Conservation (phyloP, 2,113 vertebrate genomes). For the Ranitomeya variabilis region DNA sequence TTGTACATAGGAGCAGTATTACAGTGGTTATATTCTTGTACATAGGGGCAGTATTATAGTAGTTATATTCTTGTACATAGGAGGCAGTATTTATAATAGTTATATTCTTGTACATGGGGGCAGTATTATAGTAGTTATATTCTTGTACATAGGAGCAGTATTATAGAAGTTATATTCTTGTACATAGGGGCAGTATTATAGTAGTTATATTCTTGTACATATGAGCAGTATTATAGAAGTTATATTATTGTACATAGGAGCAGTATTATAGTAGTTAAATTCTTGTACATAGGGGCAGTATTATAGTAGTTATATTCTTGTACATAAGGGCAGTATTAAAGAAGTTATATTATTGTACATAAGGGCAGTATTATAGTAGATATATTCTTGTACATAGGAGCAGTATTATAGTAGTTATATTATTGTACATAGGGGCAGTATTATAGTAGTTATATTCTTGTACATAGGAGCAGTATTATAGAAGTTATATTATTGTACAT, state of each 20-base stretch:
- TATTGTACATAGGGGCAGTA: neutral
- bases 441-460: conserved; percentile 6
- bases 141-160: conserved; percentile 1
- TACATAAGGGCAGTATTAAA: too few species aligned
- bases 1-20: neutral
- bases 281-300: neutral
- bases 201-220: conserved; percentile 1
- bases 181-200: neutral
- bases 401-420: neutral
- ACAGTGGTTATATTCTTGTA: conserved; percentile 6
- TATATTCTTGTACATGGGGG: neutral
- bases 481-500: neutral
- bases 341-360: too few species aligned
- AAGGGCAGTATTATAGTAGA: too few species aligned
- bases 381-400: too few species aligned
- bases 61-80: neutral
- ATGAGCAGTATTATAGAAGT: neutral
- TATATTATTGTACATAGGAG: neutral
- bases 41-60: neutral
- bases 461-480: neutral
- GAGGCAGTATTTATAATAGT: neutral
- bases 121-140: conserved; percentile 5
- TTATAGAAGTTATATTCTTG: conserved; percentile 5
- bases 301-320: neutral
- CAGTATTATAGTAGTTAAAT: neutral